Evolutionary conservation across 2,113 vertebrate species (phyloP), one percentile per base, ranked within the genome.

Genomic region (Rhegmatorhina hoffmannsi): DNA sequence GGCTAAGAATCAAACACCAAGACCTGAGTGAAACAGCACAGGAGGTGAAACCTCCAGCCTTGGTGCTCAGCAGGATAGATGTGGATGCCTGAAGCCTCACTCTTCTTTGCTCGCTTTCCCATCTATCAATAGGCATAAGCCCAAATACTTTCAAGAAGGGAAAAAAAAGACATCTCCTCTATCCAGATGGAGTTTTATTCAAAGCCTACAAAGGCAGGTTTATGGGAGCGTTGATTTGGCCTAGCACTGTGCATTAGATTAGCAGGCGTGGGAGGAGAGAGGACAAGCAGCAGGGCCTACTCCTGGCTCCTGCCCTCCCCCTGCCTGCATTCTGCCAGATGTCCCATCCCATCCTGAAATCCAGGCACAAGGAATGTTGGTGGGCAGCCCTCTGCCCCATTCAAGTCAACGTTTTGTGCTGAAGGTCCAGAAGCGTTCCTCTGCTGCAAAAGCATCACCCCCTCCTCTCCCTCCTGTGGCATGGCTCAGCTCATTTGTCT

Each of bases 241-340:
- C 70, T 36, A 34, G 36, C 0, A 0, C 24, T 62, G 50, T 0
- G 0, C 2, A 0, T 46, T 44, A 33, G 63, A 49, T 28, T 2
- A 4, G 47, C 49, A 64, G 34, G 13, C 0, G 1, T 29, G 15
- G 79, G 19, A 77, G 40, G 17, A 78, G 34, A 67, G 28, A 43
- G 44, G 28, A 66, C 1, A 4, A 84, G 43, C 21, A 36, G 46
- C 34, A 31, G n/a, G 8, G 29, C 23, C n/a, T 13, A 7, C 28
- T 90, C 31, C 43, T 6, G 7, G 63, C 14, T 78, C 38, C 62
- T 90, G 38, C 46, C 60, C 29, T 50, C 19, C 23, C 7, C 18
- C 7, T 60, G 11, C 13, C 43, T 40, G 13, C 4, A 0, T 59
- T 58, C 68, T 81, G 66, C 10, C 26, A 20, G 20, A 4, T 34